Conservation (phyloP, 2,888 invertebrate genomes). For the Lasioglossum leucozonium region DNA sequence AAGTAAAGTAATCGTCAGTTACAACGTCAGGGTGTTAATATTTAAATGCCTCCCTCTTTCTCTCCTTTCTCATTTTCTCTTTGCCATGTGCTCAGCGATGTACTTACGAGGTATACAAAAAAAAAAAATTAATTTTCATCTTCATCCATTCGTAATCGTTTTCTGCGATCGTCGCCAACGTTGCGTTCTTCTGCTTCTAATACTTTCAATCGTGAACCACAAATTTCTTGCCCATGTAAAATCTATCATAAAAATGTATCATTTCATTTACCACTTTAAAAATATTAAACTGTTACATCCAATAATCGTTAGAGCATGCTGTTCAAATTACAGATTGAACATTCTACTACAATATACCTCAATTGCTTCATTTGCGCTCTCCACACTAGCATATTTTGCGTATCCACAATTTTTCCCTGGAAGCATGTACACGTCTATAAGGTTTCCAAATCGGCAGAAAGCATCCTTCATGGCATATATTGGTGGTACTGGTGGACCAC, state of each 20-base stretch:
- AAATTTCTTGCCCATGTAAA: constrained; percentile 94
- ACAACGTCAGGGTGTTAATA: constrained; percentile 72
- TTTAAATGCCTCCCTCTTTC: constrained; percentile 52
- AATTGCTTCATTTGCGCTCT: constrained; percentile 92
- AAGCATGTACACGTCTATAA: constrained; percentile 95
- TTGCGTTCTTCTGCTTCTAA: constrained; percentile 93
- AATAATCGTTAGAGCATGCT: not conserved
- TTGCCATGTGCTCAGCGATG: constrained; percentile 58
- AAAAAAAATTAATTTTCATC: constrained; percentile 80
- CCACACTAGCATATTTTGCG: constrained; percentile 92
- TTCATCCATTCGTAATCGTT: constrained; percentile 83
- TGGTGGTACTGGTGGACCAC: constrained; percentile 88
- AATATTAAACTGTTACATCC: not conserved
- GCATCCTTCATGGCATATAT: constrained; percentile 92
- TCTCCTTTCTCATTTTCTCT: constrained; percentile 51
- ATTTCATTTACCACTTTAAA: not conserved
- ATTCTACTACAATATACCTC: constrained; percentile 83
- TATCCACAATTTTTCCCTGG: constrained; percentile 96
- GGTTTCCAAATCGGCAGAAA: constrained; percentile 95
- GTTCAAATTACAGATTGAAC: not conserved
- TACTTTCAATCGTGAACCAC: constrained; percentile 94
- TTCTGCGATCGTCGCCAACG: constrained; percentile 82
- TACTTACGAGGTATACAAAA: constrained; percentile 81
- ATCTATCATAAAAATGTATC: constrained; percentile 74
- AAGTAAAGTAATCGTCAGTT: constrained; percentile 66